Conservation (phyloP, 2,888 invertebrate genomes). For the Erebia aethiops region DNA sequence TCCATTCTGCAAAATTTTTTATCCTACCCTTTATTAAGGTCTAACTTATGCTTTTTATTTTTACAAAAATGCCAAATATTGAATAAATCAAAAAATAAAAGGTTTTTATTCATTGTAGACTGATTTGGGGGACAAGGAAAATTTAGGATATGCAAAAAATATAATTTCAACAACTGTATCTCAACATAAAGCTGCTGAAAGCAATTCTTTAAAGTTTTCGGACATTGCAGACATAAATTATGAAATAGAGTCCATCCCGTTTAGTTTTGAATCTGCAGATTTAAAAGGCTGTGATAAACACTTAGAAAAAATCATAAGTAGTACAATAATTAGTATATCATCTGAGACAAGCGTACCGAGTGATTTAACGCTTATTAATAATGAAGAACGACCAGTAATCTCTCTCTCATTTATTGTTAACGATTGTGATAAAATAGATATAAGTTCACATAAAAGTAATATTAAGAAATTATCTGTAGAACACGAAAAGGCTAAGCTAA, state of each 20-base stretch:
- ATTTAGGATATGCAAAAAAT: slow-evolving; percentile 6
- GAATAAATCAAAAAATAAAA: too few relatives aligned
- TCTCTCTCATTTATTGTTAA: slow-evolving; percentile 59
- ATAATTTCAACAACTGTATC: background rate
- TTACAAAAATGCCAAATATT: too few relatives aligned
- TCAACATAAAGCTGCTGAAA: slow-evolving; percentile 23
- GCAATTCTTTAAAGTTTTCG: slow-evolving; percentile 51
- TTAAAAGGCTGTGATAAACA: slow-evolving; percentile 8
- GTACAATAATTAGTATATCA: slow-evolving; percentile 36
- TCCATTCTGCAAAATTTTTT: too few relatives aligned
- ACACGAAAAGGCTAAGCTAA: slow-evolving; percentile 49
- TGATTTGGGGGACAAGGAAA: slow-evolving; percentile 18
- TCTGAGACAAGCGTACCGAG: slow-evolving; percentile 42
- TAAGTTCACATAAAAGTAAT: slow-evolving; percentile 58
- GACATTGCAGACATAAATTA: slow-evolving; percentile 52
- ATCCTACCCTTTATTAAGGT: too few relatives aligned
- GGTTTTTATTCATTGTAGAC: slow-evolving; percentile 3
- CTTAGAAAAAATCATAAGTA: background rate
- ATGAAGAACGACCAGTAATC: slow-evolving; percentile 47
- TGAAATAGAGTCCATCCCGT: slow-evolving; percentile 29
- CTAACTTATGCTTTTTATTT: too few relatives aligned
- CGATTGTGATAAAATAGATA: slow-evolving; percentile 56
- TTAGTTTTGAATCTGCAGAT: slow-evolving; percentile 26
- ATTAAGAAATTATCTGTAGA: slow-evolving; percentile 56
- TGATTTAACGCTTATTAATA: slow-evolving; percentile 47